These are phyloP conservation scores for Trichonephila clavata DNA, from an alignment of 1,140 invertebrate genomes.

Conservation along the genomic window DNA sequence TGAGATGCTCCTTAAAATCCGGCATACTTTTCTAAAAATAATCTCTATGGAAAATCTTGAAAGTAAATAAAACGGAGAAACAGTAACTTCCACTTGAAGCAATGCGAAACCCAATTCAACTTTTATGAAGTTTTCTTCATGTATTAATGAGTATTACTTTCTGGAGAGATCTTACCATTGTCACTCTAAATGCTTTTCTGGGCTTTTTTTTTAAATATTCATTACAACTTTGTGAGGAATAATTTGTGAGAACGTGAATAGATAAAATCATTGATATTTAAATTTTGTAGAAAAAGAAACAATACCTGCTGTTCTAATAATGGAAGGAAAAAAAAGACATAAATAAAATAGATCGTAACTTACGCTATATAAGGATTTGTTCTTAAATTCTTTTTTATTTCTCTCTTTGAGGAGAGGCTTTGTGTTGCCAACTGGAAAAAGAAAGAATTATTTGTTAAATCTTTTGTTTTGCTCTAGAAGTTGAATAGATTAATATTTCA, in stretches of 20 bases:
- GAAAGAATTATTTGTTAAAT: too few species aligned
- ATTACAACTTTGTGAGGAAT: not conserved
- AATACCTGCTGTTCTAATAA: conserved; percentile 13
- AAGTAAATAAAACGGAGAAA: not conserved
- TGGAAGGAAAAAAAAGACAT: not conserved
- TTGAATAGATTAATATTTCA: too few species aligned
- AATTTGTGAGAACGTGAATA: not conserved
- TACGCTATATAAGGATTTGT: not conserved
- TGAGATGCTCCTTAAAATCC: not conserved
- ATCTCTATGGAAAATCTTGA: not conserved
- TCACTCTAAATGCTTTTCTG: conserved; percentile 30
- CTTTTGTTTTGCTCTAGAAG: too few species aligned
- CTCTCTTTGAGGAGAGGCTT: not conserved
- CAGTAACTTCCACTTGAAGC: not conserved
- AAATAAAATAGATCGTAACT: not conserved
- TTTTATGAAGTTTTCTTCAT: conserved; percentile 27
- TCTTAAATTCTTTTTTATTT: not conserved
- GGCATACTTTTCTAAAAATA: not conserved
- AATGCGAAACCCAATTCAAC: conserved; percentile 25
- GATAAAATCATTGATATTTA: conserved; percentile 60
- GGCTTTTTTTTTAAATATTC: not conserved
- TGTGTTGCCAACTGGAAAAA: too few species aligned
- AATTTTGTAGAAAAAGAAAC: conserved; percentile 11
- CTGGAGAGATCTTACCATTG: not conserved
- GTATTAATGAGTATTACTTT: not conserved